phyloP scores from a whole-genome alignment of 2,797 vertebrate species.

The Corythornis leucogaster region DNA sequence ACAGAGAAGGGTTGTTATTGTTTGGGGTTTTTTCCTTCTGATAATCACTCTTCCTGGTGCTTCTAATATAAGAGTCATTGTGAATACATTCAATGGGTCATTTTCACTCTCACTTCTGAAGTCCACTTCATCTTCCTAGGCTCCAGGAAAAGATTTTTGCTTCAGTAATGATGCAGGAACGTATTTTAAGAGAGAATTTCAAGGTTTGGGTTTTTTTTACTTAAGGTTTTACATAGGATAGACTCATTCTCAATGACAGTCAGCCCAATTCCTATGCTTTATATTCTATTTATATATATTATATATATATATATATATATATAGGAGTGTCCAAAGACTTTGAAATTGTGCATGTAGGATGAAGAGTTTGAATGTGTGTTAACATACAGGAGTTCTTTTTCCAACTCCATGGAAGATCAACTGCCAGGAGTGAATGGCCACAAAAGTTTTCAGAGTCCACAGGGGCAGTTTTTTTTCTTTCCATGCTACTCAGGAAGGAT shows the following conservation, averaged over 20 bases:
- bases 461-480: neutral
- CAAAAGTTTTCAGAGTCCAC: neutral
- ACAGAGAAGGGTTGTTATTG: neutral
- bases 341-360: neutral
- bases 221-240: neutral
- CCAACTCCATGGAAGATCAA: neutral
- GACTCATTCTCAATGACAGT: neutral
- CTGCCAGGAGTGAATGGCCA: neutral
- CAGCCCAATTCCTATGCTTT: neutral
- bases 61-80: conserved; percentile 2
- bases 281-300: neutral
- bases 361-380: neutral
- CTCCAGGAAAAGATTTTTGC: neutral
- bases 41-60: neutral
- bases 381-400: neutral
- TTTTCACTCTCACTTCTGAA: neutral
- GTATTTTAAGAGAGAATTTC: neutral
- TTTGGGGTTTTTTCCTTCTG: neutral
- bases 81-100: neutral
- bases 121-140: neutral
- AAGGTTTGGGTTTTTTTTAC: neutral
- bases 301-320: neutral
- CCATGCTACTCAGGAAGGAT: neutral
- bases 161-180: neutral
- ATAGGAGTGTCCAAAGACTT: neutral